A percentile compares a stretch with the other conserved stretches of the same genome.
These are phyloP conservation scores for Odontothrips loti DNA, from an alignment of 2,888 invertebrate species.

Conservation along the genomic window DNA sequence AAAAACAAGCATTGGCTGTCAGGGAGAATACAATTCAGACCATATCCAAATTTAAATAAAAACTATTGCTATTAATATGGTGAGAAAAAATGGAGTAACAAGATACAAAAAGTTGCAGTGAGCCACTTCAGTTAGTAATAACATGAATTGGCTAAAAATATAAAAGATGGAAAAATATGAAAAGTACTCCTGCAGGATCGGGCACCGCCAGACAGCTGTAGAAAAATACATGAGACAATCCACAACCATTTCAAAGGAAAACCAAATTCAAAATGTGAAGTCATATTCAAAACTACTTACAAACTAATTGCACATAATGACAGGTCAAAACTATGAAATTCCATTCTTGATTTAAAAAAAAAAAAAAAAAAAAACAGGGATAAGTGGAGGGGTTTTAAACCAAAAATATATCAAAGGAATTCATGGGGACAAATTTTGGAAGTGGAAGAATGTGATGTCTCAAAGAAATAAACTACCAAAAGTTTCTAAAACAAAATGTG, in stretches of 20 bases:
- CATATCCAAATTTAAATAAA: not conserved
- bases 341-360: constrained; percentile 29
- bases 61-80: too few species aligned
- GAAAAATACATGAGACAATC: constrained; percentile 21
- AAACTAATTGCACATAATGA: not conserved
- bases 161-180: not conserved
- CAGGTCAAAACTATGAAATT: constrained; percentile 17
- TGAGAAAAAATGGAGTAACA: constrained; percentile 27
- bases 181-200: constrained; percentile 22
- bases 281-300: constrained; percentile 18
- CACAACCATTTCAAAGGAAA: constrained; percentile 26
- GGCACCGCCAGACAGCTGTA: constrained; percentile 23
- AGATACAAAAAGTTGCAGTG: constrained; percentile 4
- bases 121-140: constrained; percentile 1
- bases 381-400: not conserved
- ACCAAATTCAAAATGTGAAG: not conserved
- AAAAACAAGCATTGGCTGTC: constrained; percentile 5
- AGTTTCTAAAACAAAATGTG: constrained; percentile 9
- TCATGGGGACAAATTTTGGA: not conserved
- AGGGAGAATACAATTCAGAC: not conserved
- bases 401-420: not conserved
- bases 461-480: constrained; percentile 3
- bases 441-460: not conserved
- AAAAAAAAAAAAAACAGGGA: constrained; percentile 37
- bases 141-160: constrained; percentile 13